These are phyloP conservation scores for Cavia porcellus DNA, from an alignment of 2,113 vertebrate species.

Conservation along the genomic window DNA sequence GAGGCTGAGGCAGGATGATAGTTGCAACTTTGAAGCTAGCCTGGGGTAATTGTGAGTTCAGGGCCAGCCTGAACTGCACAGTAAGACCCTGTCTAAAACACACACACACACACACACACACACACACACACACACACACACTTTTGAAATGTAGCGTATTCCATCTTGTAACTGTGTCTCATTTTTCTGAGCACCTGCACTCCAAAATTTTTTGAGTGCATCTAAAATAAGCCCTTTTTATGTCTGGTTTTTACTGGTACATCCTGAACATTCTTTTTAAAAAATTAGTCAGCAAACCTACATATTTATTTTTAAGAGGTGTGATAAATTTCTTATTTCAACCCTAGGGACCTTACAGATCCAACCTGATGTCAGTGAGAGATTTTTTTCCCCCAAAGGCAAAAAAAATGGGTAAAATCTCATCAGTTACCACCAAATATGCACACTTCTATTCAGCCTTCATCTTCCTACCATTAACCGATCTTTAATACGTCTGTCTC, in stretches of 20 bases:
- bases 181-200: neutral
- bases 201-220: neutral
- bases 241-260: neutral
- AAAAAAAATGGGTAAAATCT: slow-evolving; percentile 11
- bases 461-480: neutral
- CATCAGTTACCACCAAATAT: neutral
- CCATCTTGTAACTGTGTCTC: neutral
- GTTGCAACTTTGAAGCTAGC: neutral
- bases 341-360: neutral
- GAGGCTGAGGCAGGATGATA: neutral
- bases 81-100: neutral
- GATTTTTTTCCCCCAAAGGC: neutral
- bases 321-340: neutral
- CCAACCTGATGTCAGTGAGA: neutral
- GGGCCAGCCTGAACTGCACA: neutral
- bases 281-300: neutral
- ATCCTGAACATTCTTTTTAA: neutral
- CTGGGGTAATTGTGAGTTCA: neutral
- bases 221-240: neutral
- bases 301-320: neutral
- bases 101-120: no score
- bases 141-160: neutral
- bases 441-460: neutral
- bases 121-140: no score
- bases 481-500: neutral